Percentiles rank a stretch among this genome's conserved stretches.
These are phyloP conservation scores for Holacanthella duospinosa DNA, from an alignment of 2,888 invertebrate genomes.

Conservation along the genomic window DNA sequence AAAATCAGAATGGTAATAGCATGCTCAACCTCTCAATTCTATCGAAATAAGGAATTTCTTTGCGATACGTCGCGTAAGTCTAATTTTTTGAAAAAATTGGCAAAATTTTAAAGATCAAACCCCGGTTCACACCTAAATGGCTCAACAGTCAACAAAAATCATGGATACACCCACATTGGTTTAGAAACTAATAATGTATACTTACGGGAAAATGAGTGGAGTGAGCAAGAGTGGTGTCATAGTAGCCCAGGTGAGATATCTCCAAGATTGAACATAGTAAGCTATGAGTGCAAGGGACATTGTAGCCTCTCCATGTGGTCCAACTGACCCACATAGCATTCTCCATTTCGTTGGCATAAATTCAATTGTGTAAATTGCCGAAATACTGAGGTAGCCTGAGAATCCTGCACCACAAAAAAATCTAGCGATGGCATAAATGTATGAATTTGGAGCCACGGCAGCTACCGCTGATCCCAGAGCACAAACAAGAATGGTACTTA, in stretches of 20 bases:
- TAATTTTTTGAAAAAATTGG: too few species aligned
- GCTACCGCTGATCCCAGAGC: not conserved
- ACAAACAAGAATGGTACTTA: not conserved
- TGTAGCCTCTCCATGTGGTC: constrained; percentile 31
- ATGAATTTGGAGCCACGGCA: constrained; percentile 11
- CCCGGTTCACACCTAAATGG: too few species aligned
- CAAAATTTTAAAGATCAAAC: too few species aligned
- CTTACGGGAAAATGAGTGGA: constrained; percentile 25
- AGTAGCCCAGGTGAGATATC: constrained; percentile 25
- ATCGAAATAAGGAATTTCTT: too few species aligned
- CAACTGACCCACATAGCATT: constrained; percentile 26
- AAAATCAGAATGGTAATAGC: too few species aligned
- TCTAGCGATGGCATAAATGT: constrained; percentile 12
- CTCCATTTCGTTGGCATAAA: constrained; percentile 30
- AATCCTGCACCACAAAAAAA: constrained; percentile 3
- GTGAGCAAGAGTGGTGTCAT: constrained; percentile 25
- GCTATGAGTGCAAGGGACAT: constrained; percentile 26
- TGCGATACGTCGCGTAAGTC: too few species aligned
- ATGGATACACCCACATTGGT: too few species aligned
- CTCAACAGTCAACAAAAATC: too few species aligned
- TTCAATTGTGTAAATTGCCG: constrained; percentile 31
- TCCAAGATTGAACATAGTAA: constrained; percentile 25
- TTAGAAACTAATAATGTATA: too few species aligned
- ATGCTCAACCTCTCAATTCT: too few species aligned
- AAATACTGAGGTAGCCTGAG: constrained; percentile 27